Percentiles rank a stretch among this genome's conserved stretches.
These are phyloP conservation scores for Endomychus coccineus DNA, from an alignment of 2,888 invertebrate species.

Conservation along the genomic window DNA sequence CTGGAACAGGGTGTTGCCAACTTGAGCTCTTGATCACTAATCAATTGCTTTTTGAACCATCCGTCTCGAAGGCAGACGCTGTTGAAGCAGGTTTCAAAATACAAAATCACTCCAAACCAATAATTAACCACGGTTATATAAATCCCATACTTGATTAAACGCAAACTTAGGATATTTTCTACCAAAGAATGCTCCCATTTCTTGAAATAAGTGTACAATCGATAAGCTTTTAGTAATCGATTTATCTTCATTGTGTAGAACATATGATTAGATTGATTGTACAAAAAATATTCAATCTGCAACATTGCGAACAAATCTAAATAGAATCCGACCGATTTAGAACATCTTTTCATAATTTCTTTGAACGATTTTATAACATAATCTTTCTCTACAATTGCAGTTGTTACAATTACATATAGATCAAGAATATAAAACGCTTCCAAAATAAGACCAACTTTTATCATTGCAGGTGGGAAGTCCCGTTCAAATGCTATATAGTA, in stretches of 20 bases:
- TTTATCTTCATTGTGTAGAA: slow-evolving; percentile 49
- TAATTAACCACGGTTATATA: slow-evolving; percentile 46
- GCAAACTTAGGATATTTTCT: slow-evolving; percentile 18
- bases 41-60: slow-evolving; percentile 40
- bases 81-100: slow-evolving; percentile 48
- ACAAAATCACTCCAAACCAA: slow-evolving; percentile 49
- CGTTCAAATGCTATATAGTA: slow-evolving; percentile 46
- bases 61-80: slow-evolving; percentile 45
- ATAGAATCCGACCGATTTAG: slow-evolving; percentile 48
- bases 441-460: slow-evolving; percentile 42
- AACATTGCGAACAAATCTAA: slow-evolving; percentile 47
- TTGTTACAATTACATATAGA: slow-evolving; percentile 43
- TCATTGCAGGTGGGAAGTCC: slow-evolving; percentile 42
- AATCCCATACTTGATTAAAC: slow-evolving; percentile 46
- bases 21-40: slow-evolving; percentile 16
- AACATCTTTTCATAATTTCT: slow-evolving; percentile 42
- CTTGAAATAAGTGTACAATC: slow-evolving; percentile 46
- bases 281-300: slow-evolving; percentile 46
- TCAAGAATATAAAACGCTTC: slow-evolving; percentile 44
- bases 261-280: slow-evolving; percentile 37
- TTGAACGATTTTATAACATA: slow-evolving; percentile 32
- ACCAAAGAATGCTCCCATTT: slow-evolving; percentile 39
- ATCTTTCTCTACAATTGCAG: slow-evolving; percentile 47
- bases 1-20: slow-evolving; percentile 14
- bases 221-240: slow-evolving; percentile 48